phyloP scores from a whole-genome alignment of 2,113 vertebrate genomes.

The Hassar affinis region DNA sequence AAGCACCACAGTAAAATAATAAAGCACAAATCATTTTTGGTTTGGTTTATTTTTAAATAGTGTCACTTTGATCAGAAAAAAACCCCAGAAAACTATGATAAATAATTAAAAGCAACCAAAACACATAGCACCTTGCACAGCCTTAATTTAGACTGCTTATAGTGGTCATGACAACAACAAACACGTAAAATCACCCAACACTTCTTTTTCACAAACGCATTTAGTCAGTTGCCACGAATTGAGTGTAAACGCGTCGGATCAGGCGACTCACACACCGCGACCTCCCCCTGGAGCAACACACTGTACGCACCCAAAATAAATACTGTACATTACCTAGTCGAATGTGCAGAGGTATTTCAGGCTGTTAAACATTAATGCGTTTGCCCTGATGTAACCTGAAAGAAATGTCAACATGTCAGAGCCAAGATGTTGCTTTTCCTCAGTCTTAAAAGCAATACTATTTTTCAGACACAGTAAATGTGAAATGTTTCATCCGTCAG shows the following conservation, averaged over 20 bases:
- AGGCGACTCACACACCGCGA: background rate
- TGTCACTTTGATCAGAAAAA: conserved; percentile 60
- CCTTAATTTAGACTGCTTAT: conserved; percentile 61
- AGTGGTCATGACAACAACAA: conserved; percentile 57
- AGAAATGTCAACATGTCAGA: conserved; percentile 15
- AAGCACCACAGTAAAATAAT: background rate
- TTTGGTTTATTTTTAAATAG: conserved; percentile 66
- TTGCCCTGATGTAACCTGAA: conserved; percentile 15
- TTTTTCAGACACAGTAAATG: background rate
- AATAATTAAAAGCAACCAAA: conserved; percentile 58
- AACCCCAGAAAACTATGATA: conserved; percentile 26
- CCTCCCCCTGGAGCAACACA: background rate
- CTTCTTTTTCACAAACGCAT: background rate
- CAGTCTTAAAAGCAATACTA: background rate
- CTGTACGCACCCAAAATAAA: conserved; percentile 47
- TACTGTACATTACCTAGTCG: conserved; percentile 49
- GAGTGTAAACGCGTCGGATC: background rate
- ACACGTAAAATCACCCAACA: conserved; percentile 34
- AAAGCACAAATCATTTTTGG: conserved; percentile 53
- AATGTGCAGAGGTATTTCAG: conserved; percentile 50
- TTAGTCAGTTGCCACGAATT: background rate
- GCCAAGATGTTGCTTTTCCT: background rate
- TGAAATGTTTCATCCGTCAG: background rate
- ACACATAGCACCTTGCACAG: conserved; percentile 77
- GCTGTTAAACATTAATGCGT: conserved; percentile 18